Evolutionary conservation across 23 tunicate genomes (phyloP).

Genomic region (Ascidia mentula): DNA sequence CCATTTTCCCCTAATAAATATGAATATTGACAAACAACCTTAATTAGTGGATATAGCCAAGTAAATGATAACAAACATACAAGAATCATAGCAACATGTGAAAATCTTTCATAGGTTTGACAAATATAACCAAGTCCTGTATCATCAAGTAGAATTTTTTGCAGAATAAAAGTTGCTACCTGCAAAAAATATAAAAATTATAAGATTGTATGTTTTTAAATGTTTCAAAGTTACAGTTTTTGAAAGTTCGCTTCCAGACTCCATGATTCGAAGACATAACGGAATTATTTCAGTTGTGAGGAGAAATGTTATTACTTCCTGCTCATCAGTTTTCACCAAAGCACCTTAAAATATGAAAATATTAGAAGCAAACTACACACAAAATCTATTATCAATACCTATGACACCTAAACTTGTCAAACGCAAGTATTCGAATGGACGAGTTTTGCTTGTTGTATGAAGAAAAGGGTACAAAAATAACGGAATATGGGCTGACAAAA

Average conservation of each 20-base stretch:
- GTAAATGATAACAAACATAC: slow-evolving; percentile 13
- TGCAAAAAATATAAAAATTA: no score
- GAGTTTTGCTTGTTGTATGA: slow-evolving; percentile 91
- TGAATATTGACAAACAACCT: not conserved
- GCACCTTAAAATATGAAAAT: slow-evolving; percentile 50
- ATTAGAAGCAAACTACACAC: not conserved
- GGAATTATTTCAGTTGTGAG: slow-evolving; percentile 98
- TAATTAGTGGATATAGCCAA: not conserved
- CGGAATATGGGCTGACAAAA: slow-evolving; percentile 97
- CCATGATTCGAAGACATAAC: slow-evolving; percentile 94
- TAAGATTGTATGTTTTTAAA: no score
- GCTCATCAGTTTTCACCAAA: slow-evolving; percentile 96
- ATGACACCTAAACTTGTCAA: slow-evolving; percentile 95
- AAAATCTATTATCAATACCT: slow-evolving; percentile 20
- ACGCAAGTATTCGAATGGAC: slow-evolving; percentile 93
- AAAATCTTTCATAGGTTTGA: slow-evolving; percentile 98
- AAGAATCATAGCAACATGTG: slow-evolving; percentile 96
- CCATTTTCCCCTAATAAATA: slow-evolving; percentile 79
- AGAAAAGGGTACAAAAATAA: slow-evolving; percentile 93
- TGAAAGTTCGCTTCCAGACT: slow-evolving; percentile 91
- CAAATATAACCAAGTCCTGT: slow-evolving; percentile 93
- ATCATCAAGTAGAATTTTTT: slow-evolving; percentile 88
- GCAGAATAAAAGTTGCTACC: slow-evolving; percentile 97
- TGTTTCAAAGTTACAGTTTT: slow-evolving; percentile 86
- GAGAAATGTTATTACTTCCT: slow-evolving; percentile 95